Evolutionary conservation across 64 coral and sea anemone genomes (phyloP).

Genomic region (Montipora efflorescens): DNA sequence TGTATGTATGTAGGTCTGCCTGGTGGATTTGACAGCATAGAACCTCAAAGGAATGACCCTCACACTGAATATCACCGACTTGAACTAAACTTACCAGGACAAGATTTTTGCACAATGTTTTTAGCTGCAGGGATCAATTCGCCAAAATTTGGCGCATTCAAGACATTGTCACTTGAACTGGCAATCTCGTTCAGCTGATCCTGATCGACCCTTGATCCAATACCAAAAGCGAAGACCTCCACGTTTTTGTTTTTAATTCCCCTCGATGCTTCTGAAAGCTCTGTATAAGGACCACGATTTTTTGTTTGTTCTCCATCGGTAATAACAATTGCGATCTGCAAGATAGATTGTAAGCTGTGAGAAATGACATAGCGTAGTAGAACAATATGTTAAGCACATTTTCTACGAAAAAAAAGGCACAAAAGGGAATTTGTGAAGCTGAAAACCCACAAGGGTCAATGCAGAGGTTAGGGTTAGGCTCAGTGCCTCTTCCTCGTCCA

Average conservation of each 20-base stretch:
- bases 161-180: slow-evolving; percentile 3
- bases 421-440: too few relatives aligned
- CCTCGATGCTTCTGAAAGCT: slow-evolving; percentile 32
- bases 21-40: too few relatives aligned
- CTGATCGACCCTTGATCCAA: slow-evolving; percentile 20
- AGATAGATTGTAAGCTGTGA: background rate
- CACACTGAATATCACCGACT: too few relatives aligned
- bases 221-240: slow-evolving; percentile 52
- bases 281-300: slow-evolving; percentile 23
- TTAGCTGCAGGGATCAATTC: slow-evolving; percentile 25
- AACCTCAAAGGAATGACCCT: too few relatives aligned
- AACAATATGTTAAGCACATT: too few relatives aligned
- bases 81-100: slow-evolving; percentile 29
- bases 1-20: too few relatives aligned
- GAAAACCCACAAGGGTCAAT: too few relatives aligned
- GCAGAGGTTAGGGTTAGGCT: too few relatives aligned
- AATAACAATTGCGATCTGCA: slow-evolving; percentile 66
- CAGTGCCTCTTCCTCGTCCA: too few relatives aligned
- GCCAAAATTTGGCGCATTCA: slow-evolving; percentile 19
- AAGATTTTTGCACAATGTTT: slow-evolving; percentile 52
- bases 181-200: slow-evolving; percentile 42
- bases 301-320: slow-evolving; percentile 67
- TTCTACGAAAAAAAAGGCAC: too few relatives aligned
- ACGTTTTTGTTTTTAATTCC: slow-evolving; percentile 54
- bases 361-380: too few relatives aligned